phyloP scores from a whole-genome alignment of 2,888 invertebrate genomes.

The Idaea dimidiata region DNA sequence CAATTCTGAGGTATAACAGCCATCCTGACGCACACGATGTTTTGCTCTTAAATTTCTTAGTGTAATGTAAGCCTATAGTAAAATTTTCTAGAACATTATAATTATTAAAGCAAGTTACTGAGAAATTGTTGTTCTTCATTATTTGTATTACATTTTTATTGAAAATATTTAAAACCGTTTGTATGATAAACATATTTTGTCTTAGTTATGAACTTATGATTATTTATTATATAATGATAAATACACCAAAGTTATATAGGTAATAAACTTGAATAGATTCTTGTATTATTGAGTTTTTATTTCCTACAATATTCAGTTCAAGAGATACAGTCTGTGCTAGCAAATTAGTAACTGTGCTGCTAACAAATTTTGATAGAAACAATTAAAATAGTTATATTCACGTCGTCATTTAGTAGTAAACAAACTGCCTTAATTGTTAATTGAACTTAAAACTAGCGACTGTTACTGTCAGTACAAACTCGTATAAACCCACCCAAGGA shows the following conservation, averaged over 20 bases:
- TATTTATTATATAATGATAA: conserved; percentile 77
- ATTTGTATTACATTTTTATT: conserved; percentile 37
- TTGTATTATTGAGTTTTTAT: conserved; percentile 58
- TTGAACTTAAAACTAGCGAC: too few species aligned
- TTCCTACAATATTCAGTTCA: conserved; percentile 22
- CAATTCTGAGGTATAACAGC: too few species aligned
- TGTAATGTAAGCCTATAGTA: conserved; percentile 2
- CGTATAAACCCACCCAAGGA: too few species aligned
- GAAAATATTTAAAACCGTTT: conserved; percentile 49
- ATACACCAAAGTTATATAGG: conserved; percentile 78
- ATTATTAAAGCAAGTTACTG: conserved; percentile 19
- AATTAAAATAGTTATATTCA: too few species aligned
- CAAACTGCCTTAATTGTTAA: too few species aligned
- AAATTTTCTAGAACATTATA: conserved; percentile 2
- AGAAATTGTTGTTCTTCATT: conserved; percentile 26
- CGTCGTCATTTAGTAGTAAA: too few species aligned
- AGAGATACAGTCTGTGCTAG: background rate
- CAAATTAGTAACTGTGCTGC: too few species aligned
- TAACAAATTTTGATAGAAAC: too few species aligned
- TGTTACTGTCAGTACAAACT: too few species aligned
- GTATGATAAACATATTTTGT: conserved; percentile 59
- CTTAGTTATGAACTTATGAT: conserved; percentile 64
- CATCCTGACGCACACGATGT: background rate
- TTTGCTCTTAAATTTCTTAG: background rate
- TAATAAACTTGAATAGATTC: conserved; percentile 76